phyloP scores from a whole-genome alignment of 2,888 invertebrate species.

The Chironomus tentans region DNA sequence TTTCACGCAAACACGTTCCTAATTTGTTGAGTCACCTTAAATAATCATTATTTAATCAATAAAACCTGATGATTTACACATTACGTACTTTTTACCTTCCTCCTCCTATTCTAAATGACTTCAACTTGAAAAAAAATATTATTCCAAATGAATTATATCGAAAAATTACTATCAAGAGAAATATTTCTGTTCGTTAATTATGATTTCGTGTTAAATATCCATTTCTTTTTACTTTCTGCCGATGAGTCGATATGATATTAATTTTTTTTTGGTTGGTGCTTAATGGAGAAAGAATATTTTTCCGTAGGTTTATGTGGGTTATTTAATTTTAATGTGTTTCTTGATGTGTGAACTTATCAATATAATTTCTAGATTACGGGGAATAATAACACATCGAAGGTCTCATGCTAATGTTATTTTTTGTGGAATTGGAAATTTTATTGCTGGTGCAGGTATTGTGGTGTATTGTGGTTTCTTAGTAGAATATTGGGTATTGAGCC shows the following conservation, averaged over 20 bases:
- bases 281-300: background rate
- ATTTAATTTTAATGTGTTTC: background rate
- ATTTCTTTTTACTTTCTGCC: background rate
- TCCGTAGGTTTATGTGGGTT: background rate
- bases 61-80: constrained; percentile 27
- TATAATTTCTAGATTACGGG: too few species aligned
- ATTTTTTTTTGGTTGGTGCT: background rate
- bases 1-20: constrained; percentile 7
- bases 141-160: background rate
- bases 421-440: too few species aligned
- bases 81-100: constrained; percentile 6
- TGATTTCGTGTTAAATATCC: constrained; percentile 2
- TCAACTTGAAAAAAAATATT: too few species aligned
- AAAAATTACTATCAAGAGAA: background rate
- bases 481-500: too few species aligned
- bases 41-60: constrained; percentile 28
- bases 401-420: too few species aligned
- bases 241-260: background rate
- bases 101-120: background rate
- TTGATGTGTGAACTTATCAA: background rate
- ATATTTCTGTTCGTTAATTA: constrained; percentile 2
- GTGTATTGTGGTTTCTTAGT: too few species aligned
- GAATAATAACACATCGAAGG: too few species aligned
- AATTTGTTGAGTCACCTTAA: constrained; percentile 25
- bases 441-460: too few species aligned